Percentiles rank a stretch among this genome's conserved stretches.
Conservation (phyloP, 2,888 invertebrate genomes). For the Ecliptopera silaceata region DNA sequence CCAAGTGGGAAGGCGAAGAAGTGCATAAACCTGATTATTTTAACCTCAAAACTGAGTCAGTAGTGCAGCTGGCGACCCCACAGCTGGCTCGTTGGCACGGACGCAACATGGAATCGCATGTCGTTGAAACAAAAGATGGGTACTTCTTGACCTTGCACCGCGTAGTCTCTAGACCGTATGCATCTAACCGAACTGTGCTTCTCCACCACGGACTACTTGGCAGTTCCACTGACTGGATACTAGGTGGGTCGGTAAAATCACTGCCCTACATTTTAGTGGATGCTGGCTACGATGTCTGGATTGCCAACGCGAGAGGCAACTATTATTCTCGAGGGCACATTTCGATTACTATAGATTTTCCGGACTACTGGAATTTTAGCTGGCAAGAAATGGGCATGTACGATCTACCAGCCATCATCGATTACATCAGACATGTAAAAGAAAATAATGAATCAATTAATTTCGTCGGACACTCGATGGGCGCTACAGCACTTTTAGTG, state of each 20-base stretch:
- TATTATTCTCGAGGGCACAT: slow-evolving; percentile 62
- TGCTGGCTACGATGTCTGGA: slow-evolving; percentile 84
- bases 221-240: slow-evolving; percentile 70
- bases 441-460: slow-evolving; percentile 50
- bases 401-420: slow-evolving; percentile 60
- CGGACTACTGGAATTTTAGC: slow-evolving; percentile 61
- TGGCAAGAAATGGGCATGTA: slow-evolving; percentile 66
- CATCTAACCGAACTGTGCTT: slow-evolving; percentile 48
- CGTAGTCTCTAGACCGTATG: slow-evolving; percentile 20
- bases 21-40: slow-evolving; percentile 36
- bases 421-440: slow-evolving; percentile 55
- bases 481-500: slow-evolving; percentile 61
- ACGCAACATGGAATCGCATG: slow-evolving; percentile 57
- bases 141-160: slow-evolving; percentile 64
- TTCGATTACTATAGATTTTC: slow-evolving; percentile 41
- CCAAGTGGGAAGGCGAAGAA: slow-evolving; percentile 16
- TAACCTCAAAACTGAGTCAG: slow-evolving; percentile 45
- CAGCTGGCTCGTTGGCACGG: slow-evolving; percentile 59
- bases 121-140: slow-evolving; percentile 59
- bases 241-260: slow-evolving; percentile 60
- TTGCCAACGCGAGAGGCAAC: slow-evolving; percentile 74
- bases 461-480: slow-evolving; percentile 70
- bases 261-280: slow-evolving; percentile 79
- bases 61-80: slow-evolving; percentile 53
- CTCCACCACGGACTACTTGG: slow-evolving; percentile 68